phyloP scores from a whole-genome alignment of 2,888 invertebrate species.

The Aphodius granarius region DNA sequence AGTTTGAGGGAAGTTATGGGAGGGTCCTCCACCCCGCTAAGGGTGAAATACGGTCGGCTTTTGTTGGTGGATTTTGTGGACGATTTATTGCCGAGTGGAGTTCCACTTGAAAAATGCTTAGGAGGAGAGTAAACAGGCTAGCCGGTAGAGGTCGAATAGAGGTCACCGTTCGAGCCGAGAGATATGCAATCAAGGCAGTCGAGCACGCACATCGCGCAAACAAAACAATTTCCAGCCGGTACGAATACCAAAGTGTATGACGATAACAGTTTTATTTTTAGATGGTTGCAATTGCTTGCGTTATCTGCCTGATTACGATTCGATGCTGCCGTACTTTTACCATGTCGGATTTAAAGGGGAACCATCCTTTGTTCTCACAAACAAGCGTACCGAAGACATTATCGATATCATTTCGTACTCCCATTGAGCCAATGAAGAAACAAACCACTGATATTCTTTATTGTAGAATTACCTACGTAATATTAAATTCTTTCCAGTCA shows the following conservation, averaged over 20 bases:
- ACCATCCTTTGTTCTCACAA: background rate
- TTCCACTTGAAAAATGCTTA: background rate
- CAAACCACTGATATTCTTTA: too few relatives aligned
- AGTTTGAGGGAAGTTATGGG: background rate
- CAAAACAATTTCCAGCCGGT: conserved; percentile 7
- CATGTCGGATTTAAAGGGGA: background rate
- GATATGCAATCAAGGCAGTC: conserved; percentile 1
- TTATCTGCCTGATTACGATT: background rate
- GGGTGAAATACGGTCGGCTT: background rate
- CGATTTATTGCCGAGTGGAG: background rate
- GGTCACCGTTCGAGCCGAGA: background rate
- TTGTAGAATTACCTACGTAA: too few relatives aligned
- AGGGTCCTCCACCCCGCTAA: background rate
- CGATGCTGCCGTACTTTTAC: background rate
- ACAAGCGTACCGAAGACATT: background rate
- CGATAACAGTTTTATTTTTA: conserved; percentile 8
- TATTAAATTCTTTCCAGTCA: too few relatives aligned
- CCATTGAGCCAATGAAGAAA: too few relatives aligned
- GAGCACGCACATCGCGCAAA: conserved; percentile 3
- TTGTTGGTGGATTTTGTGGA: background rate
- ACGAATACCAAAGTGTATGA: background rate
- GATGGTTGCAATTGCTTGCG: conserved; percentile 1
- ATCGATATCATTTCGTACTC: too few relatives aligned
- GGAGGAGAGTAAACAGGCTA: background rate
- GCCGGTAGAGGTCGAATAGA: background rate